phyloP scores from a whole-genome alignment of 2,797 vertebrate species.

The Onychomys torridus region DNA sequence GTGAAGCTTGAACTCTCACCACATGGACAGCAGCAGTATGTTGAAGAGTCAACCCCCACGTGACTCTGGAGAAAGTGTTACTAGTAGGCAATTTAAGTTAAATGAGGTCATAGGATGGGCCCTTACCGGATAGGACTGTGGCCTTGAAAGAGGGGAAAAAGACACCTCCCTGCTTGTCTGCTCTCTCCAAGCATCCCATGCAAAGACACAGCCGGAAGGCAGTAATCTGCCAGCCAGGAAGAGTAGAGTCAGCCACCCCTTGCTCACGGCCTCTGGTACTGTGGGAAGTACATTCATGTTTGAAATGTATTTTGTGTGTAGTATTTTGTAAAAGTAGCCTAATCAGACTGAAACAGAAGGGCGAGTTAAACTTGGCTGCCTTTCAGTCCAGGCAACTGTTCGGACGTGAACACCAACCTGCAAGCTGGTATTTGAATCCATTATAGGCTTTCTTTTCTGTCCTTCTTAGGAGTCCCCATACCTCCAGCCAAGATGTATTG shows the following conservation, averaged over 20 bases:
- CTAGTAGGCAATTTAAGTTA: neutral
- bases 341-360: neutral
- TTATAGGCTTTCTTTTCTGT: neutral
- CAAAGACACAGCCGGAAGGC: neutral
- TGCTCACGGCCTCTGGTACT: neutral
- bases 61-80: neutral
- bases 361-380: neutral
- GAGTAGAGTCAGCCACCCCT: neutral
- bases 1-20: neutral
- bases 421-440: neutral
- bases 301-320: neutral
- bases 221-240: neutral
- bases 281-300: neutral
- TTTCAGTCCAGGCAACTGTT: neutral
- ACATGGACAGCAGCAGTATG: neutral
- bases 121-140: neutral
- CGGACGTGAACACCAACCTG: neutral
- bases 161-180: neutral
- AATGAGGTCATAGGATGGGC: neutral
- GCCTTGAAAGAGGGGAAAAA: neutral
- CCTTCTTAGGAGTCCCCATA: neutral
- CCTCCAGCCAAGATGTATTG: neutral
- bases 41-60: neutral
- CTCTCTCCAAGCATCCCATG: rapidly evolving
- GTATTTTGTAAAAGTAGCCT: neutral